phyloP scores from a whole-genome alignment of 2,113 vertebrate species.

The Marmota flaviventris region DNA sequence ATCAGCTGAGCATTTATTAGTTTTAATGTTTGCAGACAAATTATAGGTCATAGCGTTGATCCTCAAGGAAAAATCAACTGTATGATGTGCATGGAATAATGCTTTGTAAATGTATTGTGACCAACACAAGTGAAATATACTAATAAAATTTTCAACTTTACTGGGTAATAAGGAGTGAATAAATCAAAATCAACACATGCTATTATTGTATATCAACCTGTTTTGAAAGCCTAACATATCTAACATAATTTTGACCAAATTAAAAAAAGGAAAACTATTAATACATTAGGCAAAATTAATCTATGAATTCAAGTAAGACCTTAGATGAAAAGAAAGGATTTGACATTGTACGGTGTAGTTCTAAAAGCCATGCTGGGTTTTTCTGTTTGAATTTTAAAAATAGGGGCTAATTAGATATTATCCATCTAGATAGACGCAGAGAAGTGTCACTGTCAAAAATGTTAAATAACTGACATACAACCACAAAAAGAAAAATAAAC shows the following conservation, averaged over 20 bases:
- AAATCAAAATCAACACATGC: background rate
- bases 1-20: background rate
- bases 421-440: background rate
- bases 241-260: background rate
- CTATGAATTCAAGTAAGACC: background rate
- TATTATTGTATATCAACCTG: background rate
- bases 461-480: too few relatives aligned
- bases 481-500: too few relatives aligned
- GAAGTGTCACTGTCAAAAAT: background rate
- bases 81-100: background rate
- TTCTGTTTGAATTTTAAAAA: background rate
- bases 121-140: background rate
- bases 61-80: background rate
- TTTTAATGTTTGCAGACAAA: background rate
- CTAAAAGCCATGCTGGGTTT: background rate
- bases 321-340: background rate
- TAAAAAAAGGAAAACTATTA: background rate
- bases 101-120: background rate
- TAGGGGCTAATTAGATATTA: background rate
- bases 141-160: constrained; percentile 1
- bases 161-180: background rate
- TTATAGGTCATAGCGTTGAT: background rate
- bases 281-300: background rate
- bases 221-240: background rate
- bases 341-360: background rate